These are phyloP conservation scores for Aphaenogaster floridana DNA, from an alignment of 1,140 invertebrate species.

Conservation along the genomic window DNA sequence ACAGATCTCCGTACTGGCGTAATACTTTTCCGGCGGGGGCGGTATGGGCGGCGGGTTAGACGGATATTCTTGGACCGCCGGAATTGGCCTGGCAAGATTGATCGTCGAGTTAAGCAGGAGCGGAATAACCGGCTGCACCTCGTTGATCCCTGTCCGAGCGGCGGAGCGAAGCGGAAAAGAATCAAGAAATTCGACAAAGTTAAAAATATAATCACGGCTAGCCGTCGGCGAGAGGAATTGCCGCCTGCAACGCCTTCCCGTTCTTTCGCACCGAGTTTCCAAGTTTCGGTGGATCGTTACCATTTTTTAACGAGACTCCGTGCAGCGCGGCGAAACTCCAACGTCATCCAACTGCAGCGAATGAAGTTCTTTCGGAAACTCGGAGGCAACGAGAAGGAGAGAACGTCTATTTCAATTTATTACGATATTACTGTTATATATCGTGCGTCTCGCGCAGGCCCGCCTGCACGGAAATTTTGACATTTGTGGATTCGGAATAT, in stretches of 20 bases:
- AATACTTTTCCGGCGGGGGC: conserved; percentile 92
- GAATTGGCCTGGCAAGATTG: conserved; percentile 85
- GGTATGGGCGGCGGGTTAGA: conserved; percentile 90
- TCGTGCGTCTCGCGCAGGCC: neutral
- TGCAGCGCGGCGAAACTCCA: conserved; percentile 4
- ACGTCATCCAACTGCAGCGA: conserved; percentile 13
- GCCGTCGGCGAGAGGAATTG: conserved; percentile 47
- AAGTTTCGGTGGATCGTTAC: conserved; percentile 41
- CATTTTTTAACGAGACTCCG: conserved; percentile 52
- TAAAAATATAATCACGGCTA: conserved; percentile 59
- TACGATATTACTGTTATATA: neutral
- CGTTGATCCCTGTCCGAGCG: conserved; percentile 76
- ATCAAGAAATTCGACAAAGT: conserved; percentile 69
- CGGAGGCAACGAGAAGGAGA: neutral
- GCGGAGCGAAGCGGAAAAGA: neutral
- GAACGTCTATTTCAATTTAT: conserved; percentile 37
- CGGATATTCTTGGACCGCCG: conserved; percentile 88
- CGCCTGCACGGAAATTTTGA: neutral
- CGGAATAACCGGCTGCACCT: conserved; percentile 83
- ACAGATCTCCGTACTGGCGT: conserved; percentile 90
- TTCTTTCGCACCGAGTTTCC: conserved; percentile 44
- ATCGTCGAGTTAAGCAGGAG: conserved; percentile 83
- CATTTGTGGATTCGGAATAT: neutral
- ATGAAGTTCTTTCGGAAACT: conserved; percentile 41
- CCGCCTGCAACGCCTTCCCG: neutral